These are phyloP conservation scores for Neoscelio sp. DNA, from an alignment of 2,888 invertebrate species.

Conservation along the genomic window DNA sequence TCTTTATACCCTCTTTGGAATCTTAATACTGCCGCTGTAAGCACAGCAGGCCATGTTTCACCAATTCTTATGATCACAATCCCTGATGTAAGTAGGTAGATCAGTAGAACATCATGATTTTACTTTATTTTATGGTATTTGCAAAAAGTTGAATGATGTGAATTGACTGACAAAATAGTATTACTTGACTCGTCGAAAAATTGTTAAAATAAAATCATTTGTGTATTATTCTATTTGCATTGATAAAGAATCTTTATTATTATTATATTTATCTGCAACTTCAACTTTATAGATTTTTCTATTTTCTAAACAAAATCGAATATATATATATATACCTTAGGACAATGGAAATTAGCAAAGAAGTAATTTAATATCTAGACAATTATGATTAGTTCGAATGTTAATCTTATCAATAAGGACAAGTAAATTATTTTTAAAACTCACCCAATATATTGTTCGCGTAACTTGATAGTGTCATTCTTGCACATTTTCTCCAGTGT, in stretches of 20 bases:
- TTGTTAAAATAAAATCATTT: too few species aligned
- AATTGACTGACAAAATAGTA: too few species aligned
- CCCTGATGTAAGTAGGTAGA: conserved; percentile 27
- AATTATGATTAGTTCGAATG: not conserved
- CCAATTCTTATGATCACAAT: conserved; percentile 46
- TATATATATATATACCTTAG: too few species aligned
- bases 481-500: conserved; percentile 90
- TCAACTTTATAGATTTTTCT: conserved; percentile 4
- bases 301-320: too few species aligned
- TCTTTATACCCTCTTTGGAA: conserved; percentile 58
- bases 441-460: conserved; percentile 94
- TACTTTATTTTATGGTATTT: too few species aligned
- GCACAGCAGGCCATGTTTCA: conserved; percentile 50
- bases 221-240: too few species aligned
- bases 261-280: too few species aligned
- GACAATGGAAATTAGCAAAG: too few species aligned
- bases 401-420: conserved; percentile 14
- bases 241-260: too few species aligned
- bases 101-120: not conserved
- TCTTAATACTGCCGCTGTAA: conserved; percentile 56
- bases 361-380: too few species aligned
- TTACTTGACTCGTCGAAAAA: conserved; percentile 12
- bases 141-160: too few species aligned
- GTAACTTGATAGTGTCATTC: conserved; percentile 90
- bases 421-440: conserved; percentile 74